phyloP scores from a whole-genome alignment of 64 coral and sea anemone species.

The Pachyseris speciosa region DNA sequence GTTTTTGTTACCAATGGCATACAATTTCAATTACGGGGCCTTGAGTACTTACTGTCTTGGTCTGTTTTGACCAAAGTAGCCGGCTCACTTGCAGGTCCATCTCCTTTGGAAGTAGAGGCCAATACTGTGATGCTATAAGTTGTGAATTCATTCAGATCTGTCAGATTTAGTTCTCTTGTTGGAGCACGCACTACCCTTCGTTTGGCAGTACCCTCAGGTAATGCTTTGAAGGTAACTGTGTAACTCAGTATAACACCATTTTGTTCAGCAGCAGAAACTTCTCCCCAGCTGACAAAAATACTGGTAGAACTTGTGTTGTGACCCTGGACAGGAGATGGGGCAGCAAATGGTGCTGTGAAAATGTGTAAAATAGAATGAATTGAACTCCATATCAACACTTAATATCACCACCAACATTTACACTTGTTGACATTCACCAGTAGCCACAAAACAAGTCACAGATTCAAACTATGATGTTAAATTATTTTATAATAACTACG shows the following conservation, averaged over 20 bases:
- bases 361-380: neutral
- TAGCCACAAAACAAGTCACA: too few relatives aligned
- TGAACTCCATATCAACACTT: too few relatives aligned
- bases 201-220: neutral
- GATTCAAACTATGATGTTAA: too few relatives aligned
- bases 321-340: neutral
- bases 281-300: neutral
- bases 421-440: too few relatives aligned
- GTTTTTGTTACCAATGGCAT: too few relatives aligned
- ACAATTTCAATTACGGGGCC: too few relatives aligned
- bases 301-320: neutral
- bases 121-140: neutral
- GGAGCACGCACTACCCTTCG: neutral
- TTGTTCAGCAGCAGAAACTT: neutral
- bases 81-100: neutral
- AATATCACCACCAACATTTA: too few relatives aligned
- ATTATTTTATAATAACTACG: too few relatives aligned
- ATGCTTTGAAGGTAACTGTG: neutral
- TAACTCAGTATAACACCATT: conserved; percentile 8
- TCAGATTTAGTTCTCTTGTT: neutral
- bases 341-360: neutral
- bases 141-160: neutral
- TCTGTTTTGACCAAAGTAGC: neutral
- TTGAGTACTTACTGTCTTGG: neutral
- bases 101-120: neutral